A percentile compares a stretch with the other conserved stretches of the same genome.
Conservation (phyloP, 2,113 vertebrate species). For the cattle (Bos taurus) region DNA sequence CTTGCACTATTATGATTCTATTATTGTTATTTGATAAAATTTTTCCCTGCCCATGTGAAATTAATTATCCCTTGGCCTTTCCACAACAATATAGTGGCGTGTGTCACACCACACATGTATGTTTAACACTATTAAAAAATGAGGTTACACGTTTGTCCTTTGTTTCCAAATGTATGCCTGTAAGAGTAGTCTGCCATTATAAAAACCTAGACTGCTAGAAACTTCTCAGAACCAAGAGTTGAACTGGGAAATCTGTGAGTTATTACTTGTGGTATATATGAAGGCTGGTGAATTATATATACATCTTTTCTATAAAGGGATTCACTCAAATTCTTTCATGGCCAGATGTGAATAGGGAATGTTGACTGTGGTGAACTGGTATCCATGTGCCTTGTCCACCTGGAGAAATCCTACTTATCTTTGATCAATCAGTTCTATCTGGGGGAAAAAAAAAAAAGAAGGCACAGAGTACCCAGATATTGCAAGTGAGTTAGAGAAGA, state of each 20-base stretch:
- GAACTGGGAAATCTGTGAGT: neutral
- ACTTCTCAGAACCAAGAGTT: neutral
- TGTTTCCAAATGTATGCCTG: neutral
- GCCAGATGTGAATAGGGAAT: neutral
- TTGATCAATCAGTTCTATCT: neutral
- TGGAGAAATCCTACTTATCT: neutral
- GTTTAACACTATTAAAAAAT: neutral
- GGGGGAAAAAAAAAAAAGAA: neutral
- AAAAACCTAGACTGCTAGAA: neutral
- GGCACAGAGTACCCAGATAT: neutral
- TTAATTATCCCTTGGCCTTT: neutral
- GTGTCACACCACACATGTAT: neutral
- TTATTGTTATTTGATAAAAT: neutral
- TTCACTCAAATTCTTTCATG: neutral
- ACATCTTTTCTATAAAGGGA: neutral
- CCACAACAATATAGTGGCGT: neutral
- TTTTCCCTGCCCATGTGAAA: neutral
- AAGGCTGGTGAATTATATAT: neutral
- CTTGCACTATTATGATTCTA: neutral
- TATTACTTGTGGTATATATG: neutral
- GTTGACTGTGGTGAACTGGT: neutral
- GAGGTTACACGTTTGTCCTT: neutral
- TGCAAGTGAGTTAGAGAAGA: neutral
- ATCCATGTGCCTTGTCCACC: too few species aligned
- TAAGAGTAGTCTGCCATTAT: neutral